Evolutionary conservation across 1,140 invertebrate genomes (phyloP), one percentile per base, ranked within the genome.

Genomic region (Rhynchophorus ferrugineus): DNA sequence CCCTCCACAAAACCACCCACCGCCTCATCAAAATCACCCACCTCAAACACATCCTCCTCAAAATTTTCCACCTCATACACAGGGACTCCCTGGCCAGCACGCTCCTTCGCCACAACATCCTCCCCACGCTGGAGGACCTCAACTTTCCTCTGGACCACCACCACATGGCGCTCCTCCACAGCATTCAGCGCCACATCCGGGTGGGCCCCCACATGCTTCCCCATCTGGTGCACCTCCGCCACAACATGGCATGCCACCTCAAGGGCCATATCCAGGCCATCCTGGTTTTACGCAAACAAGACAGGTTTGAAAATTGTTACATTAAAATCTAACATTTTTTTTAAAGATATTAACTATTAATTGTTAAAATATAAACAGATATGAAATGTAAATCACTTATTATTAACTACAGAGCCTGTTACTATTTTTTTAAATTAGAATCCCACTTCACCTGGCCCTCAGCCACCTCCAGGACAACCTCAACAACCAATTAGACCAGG

Each of bases 391-490:
- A n/a, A n/a, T n/a, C n/a, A n/a, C n/a, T n/a, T n/a, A n/a, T n/a
- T n/a, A n/a, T n/a, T n/a, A n/a, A n/a, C n/a, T n/a, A n/a, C n/a
- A n/a, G n/a, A n/a, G n/a, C n/a, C n/a, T n/a, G n/a, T n/a, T n/a
- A n/a, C n/a, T n/a, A n/a, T n/a, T n/a, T n/a, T n/a, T n/a, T n/a
- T n/a, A n/a, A n/a, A n/a, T n/a, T n/a, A 68, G 64, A 66, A 65
- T 56, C 63, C 64, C n/a, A 55, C 60, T 14, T 68, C 64, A 16
- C 54, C 54, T 24, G 69, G 66, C n/a, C 47, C 43, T 3, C 43
- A 42, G 13, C 49, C 37, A 5, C 63, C 63, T 3, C 61, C 64
- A 18, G 69, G 63, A 21, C 59, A 54, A 21, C 51, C 33, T 22
- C 9, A 14, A 16, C 34, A 38, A 18, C 63, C 64, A n/a, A 65